phyloP scores from a whole-genome alignment of 2,113 vertebrate genomes.

The Guaruba guarouba region DNA sequence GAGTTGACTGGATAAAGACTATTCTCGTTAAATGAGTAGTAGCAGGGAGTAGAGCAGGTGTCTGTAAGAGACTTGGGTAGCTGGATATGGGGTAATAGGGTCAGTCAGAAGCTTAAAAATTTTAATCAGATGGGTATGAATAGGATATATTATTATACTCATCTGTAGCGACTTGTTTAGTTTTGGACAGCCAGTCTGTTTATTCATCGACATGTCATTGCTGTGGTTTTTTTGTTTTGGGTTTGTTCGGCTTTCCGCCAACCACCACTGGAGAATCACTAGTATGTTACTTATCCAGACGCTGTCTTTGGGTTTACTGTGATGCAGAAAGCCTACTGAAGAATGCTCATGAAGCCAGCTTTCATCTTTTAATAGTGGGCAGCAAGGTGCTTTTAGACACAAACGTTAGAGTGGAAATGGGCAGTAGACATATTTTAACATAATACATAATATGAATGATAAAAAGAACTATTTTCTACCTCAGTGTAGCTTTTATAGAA shows the following conservation, averaged over 20 bases:
- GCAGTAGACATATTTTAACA: neutral
- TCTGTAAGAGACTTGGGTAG: neutral
- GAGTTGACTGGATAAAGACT: neutral
- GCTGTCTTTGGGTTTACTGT: neutral
- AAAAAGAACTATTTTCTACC: neutral
- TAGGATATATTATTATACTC: neutral
- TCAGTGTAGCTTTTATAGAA: neutral
- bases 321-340: neutral
- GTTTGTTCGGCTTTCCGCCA: neutral
- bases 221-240: neutral
- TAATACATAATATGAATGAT: neutral
- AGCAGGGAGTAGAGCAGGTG: neutral
- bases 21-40: fast-evolving
- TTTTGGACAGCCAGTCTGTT: neutral
- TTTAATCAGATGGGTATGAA: neutral
- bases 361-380: neutral
- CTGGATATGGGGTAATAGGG: neutral
- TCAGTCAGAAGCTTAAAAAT: neutral
- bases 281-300: neutral
- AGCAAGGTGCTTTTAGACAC: neutral
- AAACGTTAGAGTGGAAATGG: neutral
- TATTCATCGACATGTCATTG: neutral
- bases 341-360: neutral
- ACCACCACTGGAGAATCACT: neutral
- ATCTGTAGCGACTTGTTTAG: neutral